Percentiles rank a stretch among this genome's conserved stretches.
phyloP scores from a whole-genome alignment of 2,797 vertebrate species.

The Pelochelys cantorii region DNA sequence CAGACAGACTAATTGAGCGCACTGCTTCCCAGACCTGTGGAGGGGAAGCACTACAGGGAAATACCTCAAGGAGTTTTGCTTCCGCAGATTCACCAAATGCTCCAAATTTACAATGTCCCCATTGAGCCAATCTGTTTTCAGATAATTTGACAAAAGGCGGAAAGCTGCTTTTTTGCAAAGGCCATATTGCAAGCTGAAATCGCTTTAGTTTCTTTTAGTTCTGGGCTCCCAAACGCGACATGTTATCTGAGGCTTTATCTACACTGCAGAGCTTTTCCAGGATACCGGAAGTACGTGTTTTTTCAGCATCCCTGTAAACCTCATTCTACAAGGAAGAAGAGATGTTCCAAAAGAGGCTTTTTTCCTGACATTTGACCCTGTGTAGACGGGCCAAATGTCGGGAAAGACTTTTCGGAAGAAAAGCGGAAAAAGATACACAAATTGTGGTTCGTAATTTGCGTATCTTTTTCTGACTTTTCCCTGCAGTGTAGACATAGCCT shows the following conservation, averaged over 20 bases:
- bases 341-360: no score
- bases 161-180: no score
- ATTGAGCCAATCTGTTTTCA: not conserved
- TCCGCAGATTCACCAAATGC: not conserved
- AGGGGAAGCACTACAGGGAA: not conserved
- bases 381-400: no score
- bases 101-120: not conserved
- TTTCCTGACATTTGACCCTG: no score
- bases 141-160: not conserved
- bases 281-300: no score
- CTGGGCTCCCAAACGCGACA: not conserved
- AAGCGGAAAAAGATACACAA: no score
- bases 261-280: no score
- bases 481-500: not conserved
- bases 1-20: not conserved
- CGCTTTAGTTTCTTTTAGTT: not conserved
- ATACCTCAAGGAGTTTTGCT: not conserved
- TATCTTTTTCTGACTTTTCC: no score
- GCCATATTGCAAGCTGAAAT: not conserved
- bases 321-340: no score
- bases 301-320: no score
- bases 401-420: no score
- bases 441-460: no score
- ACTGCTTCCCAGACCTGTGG: not conserved
- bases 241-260: not conserved